Base-by-base conservation (phyloP, 1,140 invertebrate species). In the Lanistes nyassanus region DNA sequence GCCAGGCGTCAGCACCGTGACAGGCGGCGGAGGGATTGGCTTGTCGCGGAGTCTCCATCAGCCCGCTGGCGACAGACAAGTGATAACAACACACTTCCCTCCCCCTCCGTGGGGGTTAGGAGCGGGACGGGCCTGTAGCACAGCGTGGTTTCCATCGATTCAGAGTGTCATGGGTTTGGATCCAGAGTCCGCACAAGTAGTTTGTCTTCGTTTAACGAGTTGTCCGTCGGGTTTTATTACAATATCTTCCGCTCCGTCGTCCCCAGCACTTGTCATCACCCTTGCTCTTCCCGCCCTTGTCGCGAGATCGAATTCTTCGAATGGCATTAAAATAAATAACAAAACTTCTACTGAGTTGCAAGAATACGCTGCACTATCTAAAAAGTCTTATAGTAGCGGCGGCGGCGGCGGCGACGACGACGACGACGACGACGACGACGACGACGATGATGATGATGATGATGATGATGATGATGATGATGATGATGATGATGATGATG, bases 401-500 rank as follows among this genome's bases (percentile, higher is more conserved):
- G n/a, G 1, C 2, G 53, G n/a, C n/a, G 53, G 2, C 53, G 2
- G n/a, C 53, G 53, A 55, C 53, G 2, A 55, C 2, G 53, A 1
- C 2, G 2, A 55, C 53, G 53, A 55, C 53, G 53, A 55, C 2
- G 53, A 55, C 53, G 53, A 55, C 53, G 53, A 55, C 53, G 53
- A 55, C 53, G 53, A 55, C 53, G 53, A 55, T 2, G 53, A 55
- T 2, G 53, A 55, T 2, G 53, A 55, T 2, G 53, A 55, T 2
- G 53, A 55, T 55, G 53, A 55, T 55, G 53, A 55, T 55, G 53
- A 55, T 55, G 53, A 55, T 55, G 53, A 55, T 55, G 53, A 55
- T 55, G 53, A 55, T 55, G 53, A 55, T 55, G 53, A 55, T 55
- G 53, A 55, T 55, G 53, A 55, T 55, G 53, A 55, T 55, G 53